phyloP scores from a whole-genome alignment of 2,113 vertebrate species.

The Hydrochoerus hydrochaeris region DNA sequence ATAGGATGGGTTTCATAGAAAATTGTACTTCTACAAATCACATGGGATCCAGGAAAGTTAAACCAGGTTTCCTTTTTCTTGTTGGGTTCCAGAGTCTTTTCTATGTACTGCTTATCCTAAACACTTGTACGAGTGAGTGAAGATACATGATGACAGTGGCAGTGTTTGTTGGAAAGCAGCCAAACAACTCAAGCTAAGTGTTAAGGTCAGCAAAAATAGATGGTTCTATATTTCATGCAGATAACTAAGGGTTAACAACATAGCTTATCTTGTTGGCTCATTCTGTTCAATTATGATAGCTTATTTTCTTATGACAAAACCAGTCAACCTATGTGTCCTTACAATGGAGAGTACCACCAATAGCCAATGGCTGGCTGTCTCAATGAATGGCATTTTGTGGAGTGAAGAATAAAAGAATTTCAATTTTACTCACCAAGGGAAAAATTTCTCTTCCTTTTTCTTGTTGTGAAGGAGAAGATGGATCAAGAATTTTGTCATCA shows the following conservation, averaged over 20 bases:
- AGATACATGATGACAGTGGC: not conserved
- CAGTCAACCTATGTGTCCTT: not conserved
- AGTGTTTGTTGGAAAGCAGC: not conserved
- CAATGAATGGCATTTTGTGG: slow-evolving; percentile 57
- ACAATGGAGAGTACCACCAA: slow-evolving; percentile 11
- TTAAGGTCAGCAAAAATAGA: not conserved
- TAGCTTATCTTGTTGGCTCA: not conserved
- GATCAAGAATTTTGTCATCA: slow-evolving; percentile 24
- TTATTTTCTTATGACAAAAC: not conserved
- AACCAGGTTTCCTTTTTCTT: not conserved
- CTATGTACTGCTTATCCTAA: not conserved
- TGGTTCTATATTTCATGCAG: not conserved
- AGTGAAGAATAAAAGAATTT: slow-evolving; percentile 35
- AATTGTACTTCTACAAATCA: not conserved
- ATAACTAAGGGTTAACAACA: slow-evolving; percentile 7
- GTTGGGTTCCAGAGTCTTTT: slow-evolving; percentile 2
- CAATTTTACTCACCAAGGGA: slow-evolving; percentile 76
- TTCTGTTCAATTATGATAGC: not conserved
- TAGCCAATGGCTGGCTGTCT: not conserved
- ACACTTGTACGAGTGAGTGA: not conserved
- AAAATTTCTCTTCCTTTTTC: slow-evolving; percentile 53
- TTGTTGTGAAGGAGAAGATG: slow-evolving; percentile 61
- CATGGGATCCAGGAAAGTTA: not conserved
- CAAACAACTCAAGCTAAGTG: not conserved
- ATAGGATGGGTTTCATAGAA: not conserved